Evolutionary conservation across 2,888 invertebrate genomes (phyloP), one percentile per base, ranked within the genome.

Genomic region (Lomographa bimaculata): DNA sequence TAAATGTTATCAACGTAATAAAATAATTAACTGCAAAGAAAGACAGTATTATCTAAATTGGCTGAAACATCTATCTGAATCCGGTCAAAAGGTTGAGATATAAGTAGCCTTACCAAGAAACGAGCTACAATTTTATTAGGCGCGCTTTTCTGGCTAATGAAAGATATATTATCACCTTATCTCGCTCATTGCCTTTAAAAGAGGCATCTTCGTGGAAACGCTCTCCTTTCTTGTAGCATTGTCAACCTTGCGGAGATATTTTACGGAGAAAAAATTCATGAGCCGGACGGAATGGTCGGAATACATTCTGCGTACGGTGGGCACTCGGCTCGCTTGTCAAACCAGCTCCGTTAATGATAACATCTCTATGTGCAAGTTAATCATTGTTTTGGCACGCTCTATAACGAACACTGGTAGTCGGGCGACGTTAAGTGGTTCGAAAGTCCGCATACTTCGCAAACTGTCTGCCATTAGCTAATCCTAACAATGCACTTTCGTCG

Each of bases 261-360:
- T 66, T 67, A 69, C 71, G 57, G 55, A 58, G 65, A 69, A 70
- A 66, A 65, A 66, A 70, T 66, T 69, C 69, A 70, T 64, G 71
- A 71, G 70, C 54, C 50, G 57, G 60, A 17, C 11, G 42, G 45
- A 60, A 61, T 57, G 62, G 56, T 54, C 61, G 55, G 64, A 65
- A 66, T 66, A 63, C 54, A 58, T 62, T 60, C 48, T 55, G 57
- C 52, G 52, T 55, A 54, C 54, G 57, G 50, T 48, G 51, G 53
- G 42, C 39, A 40, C 42, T 45, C 37, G 36, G 33, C 34, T 24
- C 32, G 50, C 50, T 27, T 7, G 54, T 49, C 49, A 54, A 50
- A 49, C 54, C 48, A 47, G 50, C 49, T 52, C 36, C 37, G 21
- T 35, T 44, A 37, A 36, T 47, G 54, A 54, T 54, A 54, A 37